These are phyloP conservation scores for Scleropages formosus DNA, from an alignment of 2,797 vertebrate genomes.

Conservation along the genomic window DNA sequence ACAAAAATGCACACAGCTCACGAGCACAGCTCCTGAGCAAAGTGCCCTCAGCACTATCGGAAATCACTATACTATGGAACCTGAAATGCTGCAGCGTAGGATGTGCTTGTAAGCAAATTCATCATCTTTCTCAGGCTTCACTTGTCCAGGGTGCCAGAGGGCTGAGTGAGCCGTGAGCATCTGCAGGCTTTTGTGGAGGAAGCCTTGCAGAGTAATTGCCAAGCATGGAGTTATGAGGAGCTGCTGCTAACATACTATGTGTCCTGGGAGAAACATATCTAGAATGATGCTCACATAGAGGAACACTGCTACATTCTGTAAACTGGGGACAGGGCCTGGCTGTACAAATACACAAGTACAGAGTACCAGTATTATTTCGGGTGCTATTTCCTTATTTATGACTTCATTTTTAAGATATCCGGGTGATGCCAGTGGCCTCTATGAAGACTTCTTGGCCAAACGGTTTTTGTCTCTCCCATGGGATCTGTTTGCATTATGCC, in stretches of 20 bases:
- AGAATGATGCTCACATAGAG: too few relatives aligned
- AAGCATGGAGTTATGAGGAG: neutral
- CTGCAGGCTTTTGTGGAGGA: neutral
- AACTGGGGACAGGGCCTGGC: too few relatives aligned
- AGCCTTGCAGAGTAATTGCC: neutral
- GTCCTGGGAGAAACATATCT: too few relatives aligned
- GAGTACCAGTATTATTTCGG: too few relatives aligned
- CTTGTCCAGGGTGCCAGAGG: conserved; percentile 18
- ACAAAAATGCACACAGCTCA: too few relatives aligned
- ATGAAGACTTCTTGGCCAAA: neutral
- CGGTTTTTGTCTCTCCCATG: neutral
- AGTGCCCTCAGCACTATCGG: neutral
- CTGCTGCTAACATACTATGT: neutral
- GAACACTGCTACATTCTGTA: too few relatives aligned
- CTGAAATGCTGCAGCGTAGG: conserved; percentile 55
- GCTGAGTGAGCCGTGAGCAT: neutral
- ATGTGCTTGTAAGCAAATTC: conserved; percentile 59
- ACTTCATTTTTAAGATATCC: too few relatives aligned
- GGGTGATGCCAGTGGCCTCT: neutral
- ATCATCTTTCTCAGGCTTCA: conserved; percentile 38
- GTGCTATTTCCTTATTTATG: too few relatives aligned
- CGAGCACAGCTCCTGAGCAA: neutral
- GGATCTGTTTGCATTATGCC: neutral
- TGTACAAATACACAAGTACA: too few relatives aligned
- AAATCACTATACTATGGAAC: conserved; percentile 61